Evolutionary conservation across 2,888 invertebrate genomes (phyloP), one percentile per base, ranked within the genome.

Genomic region (Syrphus vitripennis): DNA sequence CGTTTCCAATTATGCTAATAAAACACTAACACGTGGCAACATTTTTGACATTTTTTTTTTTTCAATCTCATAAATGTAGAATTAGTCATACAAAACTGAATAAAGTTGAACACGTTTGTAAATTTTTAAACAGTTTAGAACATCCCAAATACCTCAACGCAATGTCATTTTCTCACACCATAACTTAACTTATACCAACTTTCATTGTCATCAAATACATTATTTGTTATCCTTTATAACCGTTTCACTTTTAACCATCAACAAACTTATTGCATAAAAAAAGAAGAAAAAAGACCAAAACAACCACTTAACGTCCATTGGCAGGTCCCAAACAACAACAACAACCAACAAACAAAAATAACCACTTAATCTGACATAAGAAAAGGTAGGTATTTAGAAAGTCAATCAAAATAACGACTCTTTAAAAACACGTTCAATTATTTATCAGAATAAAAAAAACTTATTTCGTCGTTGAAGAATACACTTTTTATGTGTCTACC

Each of bases 391-490:
- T 19, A 14, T 34, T 21, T 34, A 59, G 57, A 59, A 37, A 59
- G 57, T 34, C 57, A 59, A 59, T 59, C 57, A 59, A 34, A 34
- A 34, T 59, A 59, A 59, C 34, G 57, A 59, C 57, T 59, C 50
- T 24, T 59, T 21, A 21, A 34, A 59, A 59, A 59, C 57, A 21
- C 57, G 34, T 59, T 59, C 34, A 59, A 59, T 59, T 59, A 59
- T 59, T 59, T 14, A 59, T 3, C 19, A 34, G 14, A 34, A 57
- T 31, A 57, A 34, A 57, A 34, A 34, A 55, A 55, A 31, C 4
- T 55, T 31, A 34, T 34, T 34, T 57, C 1, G 14, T 34, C 19
- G 12, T 34, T 55, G 29, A 31, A 4, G 31, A 31, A 3, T 55
- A 31, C 19, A 16, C 31, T 31, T 57, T 57, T 59, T 59, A 59